These are phyloP conservation scores for Brachypalpus laphriformis DNA, from an alignment of 2,888 invertebrate species.

Conservation along the genomic window DNA sequence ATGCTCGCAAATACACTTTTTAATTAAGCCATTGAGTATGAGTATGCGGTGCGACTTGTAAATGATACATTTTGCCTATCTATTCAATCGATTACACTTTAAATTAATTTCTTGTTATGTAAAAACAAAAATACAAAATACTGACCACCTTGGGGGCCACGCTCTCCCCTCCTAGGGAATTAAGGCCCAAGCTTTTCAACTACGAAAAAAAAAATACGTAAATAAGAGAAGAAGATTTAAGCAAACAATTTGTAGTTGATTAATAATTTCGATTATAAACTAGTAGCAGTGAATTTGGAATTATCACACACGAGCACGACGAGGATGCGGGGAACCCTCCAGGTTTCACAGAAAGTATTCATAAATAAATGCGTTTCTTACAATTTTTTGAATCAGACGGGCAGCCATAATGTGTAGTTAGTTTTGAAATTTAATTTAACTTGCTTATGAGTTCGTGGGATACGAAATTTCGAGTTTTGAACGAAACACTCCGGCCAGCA, in stretches of 20 bases:
- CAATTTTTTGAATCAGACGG: constrained; percentile 82
- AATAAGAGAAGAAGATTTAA: constrained; percentile 38
- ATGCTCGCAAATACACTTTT: neutral
- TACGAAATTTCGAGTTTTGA: constrained; percentile 17
- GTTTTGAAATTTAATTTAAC: constrained; percentile 8
- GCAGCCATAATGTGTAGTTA: constrained; percentile 79
- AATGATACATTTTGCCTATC: neutral
- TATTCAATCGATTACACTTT: constrained; percentile 26
- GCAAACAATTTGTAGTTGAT: constrained; percentile 22
- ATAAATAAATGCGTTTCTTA: constrained; percentile 77
- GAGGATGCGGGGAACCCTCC: neutral
- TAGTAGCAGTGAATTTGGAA: constrained; percentile 5
- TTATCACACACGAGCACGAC: constrained; percentile 24
- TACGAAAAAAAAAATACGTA: constrained; percentile 45
- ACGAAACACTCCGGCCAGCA: constrained; percentile 41
- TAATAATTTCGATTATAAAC: constrained; percentile 15
- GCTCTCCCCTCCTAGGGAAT: constrained; percentile 53
- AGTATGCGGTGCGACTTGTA: constrained; percentile 12
- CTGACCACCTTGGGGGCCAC: constrained; percentile 65
- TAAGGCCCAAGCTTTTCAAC: constrained; percentile 66
- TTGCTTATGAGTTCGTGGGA: constrained; percentile 1
- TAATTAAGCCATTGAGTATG: neutral
- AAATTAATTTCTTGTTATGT: constrained; percentile 58
- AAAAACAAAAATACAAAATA: constrained; percentile 65
- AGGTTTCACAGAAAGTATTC: constrained; percentile 12